Base-by-base conservation (phyloP, 2,113 vertebrate genomes). In the Callipepla squamata region DNA sequence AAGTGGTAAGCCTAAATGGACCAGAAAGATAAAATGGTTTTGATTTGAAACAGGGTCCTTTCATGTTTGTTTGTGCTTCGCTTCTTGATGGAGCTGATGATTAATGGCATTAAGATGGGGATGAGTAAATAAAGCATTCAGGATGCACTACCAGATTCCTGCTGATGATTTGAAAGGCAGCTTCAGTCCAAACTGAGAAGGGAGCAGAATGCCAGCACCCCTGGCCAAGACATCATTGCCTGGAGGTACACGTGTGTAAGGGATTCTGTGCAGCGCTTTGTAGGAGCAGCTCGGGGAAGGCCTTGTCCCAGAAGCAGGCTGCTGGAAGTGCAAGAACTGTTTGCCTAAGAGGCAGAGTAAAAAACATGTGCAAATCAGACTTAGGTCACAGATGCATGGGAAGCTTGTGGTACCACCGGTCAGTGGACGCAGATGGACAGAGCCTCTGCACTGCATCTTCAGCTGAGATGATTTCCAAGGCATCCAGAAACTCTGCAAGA, bases 171-270 rank as follows among this genome's bases (percentile, higher is more conserved):
- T 44, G 23, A 25, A 50, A 34, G 40, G 25, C 28, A 42, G 28
- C 68, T 74, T 77, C 18, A 53, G 40, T 40, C 44, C 14, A 1
- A 79, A 25, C 13, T 6, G 3, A 23, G 55, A 76, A 66, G 10
- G 62, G 30, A 82, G 32, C 15, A 61, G 38, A 28, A 81, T 48
- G 26, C 2, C 9, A 62, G n/a, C 45, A 59, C 6, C 20, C 50
- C 75, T 38, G 45, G 55, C 80, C 42, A 63, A 83, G 32, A 44
- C 40, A 50, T 1, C 40, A 2, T 16, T 30, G 25, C 21, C 10
- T 74, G 65, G 76, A 66, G n/a, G 73, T 19, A 1, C 0, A 13
- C 0, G 1, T 19, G 23, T 0, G 9, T 25, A 45, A 42, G 40
- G 51, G n/a, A 26, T 65, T 75, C 79, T 69, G 55, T 32, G 68